Evolutionary conservation across 2,113 vertebrate species (phyloP).

Genomic region (Pavo muticus): DNA sequence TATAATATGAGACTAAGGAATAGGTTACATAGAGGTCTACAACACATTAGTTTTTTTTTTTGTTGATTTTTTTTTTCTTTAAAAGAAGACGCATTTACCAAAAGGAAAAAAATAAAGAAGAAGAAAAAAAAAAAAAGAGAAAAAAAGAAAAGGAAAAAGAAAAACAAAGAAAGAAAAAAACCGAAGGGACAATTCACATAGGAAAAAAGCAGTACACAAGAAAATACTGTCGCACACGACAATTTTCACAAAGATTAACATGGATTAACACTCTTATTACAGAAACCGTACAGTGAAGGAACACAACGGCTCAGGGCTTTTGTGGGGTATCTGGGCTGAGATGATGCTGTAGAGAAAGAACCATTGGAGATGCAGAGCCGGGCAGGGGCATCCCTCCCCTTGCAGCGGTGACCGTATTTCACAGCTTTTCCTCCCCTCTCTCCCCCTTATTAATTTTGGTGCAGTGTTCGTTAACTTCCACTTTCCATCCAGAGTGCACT

Average conservation of each 20-base stretch:
- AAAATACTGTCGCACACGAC: constrained; percentile 93
- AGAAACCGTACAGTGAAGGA: constrained; percentile 90
- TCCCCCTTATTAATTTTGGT: constrained; percentile 53
- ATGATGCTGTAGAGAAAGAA: constrained; percentile 77
- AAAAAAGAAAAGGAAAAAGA: not conserved
- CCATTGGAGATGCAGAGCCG: constrained; percentile 36
- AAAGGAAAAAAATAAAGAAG: constrained; percentile 40
- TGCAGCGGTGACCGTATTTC: not conserved
- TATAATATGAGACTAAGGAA: constrained; percentile 95
- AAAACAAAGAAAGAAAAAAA: constrained; percentile 69
- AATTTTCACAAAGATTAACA: constrained; percentile 92
- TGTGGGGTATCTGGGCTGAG: constrained; percentile 82
- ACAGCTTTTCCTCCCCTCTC: not conserved
- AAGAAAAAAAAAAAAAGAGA: not conserved
- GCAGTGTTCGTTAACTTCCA: constrained; percentile 61
- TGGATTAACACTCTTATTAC: constrained; percentile 89
- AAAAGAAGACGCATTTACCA: constrained; percentile 76
- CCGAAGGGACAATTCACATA: constrained; percentile 83
- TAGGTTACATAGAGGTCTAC: constrained; percentile 93
- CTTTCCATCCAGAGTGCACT: constrained; percentile 63
- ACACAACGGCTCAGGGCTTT: constrained; percentile 86
- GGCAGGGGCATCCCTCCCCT: constrained; percentile 58
- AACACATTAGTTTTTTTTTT: constrained; percentile 86
- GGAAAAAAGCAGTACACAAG: constrained; percentile 86
- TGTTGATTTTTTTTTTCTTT: constrained; percentile 60